Conservation (phyloP, 2,888 invertebrate genomes). For the Tipula unca region DNA sequence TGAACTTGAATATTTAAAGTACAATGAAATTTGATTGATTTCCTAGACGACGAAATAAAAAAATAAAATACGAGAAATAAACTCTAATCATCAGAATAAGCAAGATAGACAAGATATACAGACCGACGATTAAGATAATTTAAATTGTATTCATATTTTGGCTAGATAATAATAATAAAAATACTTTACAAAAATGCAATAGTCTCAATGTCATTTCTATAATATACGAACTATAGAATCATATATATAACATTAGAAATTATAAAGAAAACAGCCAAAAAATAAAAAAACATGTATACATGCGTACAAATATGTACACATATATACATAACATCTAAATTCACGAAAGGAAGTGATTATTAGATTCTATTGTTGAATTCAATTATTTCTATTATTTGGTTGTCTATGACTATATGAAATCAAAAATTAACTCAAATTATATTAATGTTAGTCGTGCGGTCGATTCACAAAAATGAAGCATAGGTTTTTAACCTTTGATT, state of each 20-base stretch:
- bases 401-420: not conserved
- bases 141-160: not conserved
- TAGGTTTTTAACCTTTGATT: not conserved
- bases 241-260: not conserved
- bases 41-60: not conserved
- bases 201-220: not conserved
- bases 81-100: not conserved
- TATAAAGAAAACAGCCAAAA: not conserved
- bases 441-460: not conserved
- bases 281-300: too few species aligned
- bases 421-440: not conserved
- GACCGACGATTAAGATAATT: not conserved
- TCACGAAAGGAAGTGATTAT: not conserved
- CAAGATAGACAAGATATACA: not conserved
- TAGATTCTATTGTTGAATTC: not conserved
- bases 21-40: not conserved
- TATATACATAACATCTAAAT: not conserved
- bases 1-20: not conserved
- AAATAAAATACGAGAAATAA: not conserved
- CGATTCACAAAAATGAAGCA: not conserved
- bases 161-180: not conserved
- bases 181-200: not conserved
- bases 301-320: not conserved
- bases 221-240: not conserved
- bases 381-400: slow-evolving; percentile 14